Conservation (phyloP, 1,140 invertebrate genomes). For the Pseudomyrmex dendroicus region DNA sequence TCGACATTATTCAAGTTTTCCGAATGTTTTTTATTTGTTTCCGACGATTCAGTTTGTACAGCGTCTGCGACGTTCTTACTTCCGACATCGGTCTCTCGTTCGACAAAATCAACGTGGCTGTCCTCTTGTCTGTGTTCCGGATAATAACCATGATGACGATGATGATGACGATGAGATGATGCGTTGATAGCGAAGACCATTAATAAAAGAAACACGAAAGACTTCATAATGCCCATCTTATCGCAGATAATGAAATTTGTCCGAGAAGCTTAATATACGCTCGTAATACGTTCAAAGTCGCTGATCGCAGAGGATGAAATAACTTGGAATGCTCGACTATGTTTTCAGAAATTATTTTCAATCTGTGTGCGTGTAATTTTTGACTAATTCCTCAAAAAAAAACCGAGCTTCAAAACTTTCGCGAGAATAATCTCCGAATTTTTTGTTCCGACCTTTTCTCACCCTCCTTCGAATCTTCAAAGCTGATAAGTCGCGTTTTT, state of each 20-base stretch:
- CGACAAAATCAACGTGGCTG: constrained; percentile 25
- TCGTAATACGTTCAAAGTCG: background rate
- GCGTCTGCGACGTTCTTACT: constrained; percentile 27
- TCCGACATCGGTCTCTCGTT: constrained; percentile 19
- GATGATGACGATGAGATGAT: constrained; percentile 54
- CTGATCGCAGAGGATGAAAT: too few species aligned
- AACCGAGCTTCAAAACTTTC: background rate
- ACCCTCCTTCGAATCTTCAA: background rate
- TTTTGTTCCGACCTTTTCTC: background rate
- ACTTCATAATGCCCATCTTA: constrained; percentile 42
- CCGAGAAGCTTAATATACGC: background rate
- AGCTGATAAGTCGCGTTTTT: background rate
- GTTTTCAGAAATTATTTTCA: constrained; percentile 12
- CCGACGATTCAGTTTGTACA: background rate
- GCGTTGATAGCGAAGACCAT: constrained; percentile 11
- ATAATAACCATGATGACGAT: constrained; percentile 43
- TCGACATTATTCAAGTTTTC: constrained; percentile 58
- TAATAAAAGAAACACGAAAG: constrained; percentile 51
- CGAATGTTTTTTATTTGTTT: constrained; percentile 16
- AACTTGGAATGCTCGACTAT: too few species aligned
- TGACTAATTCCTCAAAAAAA: background rate
- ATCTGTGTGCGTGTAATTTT: too few species aligned
- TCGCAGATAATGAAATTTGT: background rate
- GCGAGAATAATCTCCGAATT: constrained; percentile 4
- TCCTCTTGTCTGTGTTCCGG: constrained; percentile 46